phyloP scores from a whole-genome alignment of 1,140 invertebrate genomes.

The Leptinotarsa lineolata region DNA sequence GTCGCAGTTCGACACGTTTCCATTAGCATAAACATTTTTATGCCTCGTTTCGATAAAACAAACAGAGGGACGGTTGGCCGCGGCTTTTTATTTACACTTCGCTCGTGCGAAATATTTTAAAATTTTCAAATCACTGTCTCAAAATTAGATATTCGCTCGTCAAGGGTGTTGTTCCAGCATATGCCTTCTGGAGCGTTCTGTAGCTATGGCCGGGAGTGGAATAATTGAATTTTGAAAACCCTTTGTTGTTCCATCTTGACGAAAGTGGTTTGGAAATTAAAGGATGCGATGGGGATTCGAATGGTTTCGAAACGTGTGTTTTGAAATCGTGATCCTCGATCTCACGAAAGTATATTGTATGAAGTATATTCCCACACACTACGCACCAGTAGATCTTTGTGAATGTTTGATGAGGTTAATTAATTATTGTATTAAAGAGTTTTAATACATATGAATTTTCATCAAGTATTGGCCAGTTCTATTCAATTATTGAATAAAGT shows the following conservation, averaged over 20 bases:
- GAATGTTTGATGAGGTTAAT: too few species aligned
- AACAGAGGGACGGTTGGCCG: neutral
- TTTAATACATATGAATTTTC: too few species aligned
- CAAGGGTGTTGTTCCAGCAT: neutral
- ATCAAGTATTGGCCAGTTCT: too few species aligned
- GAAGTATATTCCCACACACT: too few species aligned
- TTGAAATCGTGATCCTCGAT: too few species aligned
- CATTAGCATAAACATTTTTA: neutral
- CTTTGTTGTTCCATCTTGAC: conserved; percentile 8
- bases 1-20: neutral
- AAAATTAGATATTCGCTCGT: conserved; percentile 3
- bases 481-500: too few species aligned
- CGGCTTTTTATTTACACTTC: neutral
- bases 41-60: neutral
- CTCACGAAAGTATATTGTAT: too few species aligned
- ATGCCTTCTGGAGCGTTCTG: neutral
- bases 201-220: neutral
- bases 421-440: too few species aligned
- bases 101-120: neutral
- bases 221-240: conserved; percentile 5
- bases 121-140: conserved; percentile 1
- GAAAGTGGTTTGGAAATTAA: neutral
- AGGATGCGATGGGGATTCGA: too few species aligned
- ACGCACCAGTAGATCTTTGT: too few species aligned
- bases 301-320: too few species aligned